A percentile compares a stretch with the other conserved stretches of the same genome.
These are phyloP conservation scores for Drosophila formosana DNA, from an alignment of 2,888 invertebrate genomes.

Conservation along the genomic window DNA sequence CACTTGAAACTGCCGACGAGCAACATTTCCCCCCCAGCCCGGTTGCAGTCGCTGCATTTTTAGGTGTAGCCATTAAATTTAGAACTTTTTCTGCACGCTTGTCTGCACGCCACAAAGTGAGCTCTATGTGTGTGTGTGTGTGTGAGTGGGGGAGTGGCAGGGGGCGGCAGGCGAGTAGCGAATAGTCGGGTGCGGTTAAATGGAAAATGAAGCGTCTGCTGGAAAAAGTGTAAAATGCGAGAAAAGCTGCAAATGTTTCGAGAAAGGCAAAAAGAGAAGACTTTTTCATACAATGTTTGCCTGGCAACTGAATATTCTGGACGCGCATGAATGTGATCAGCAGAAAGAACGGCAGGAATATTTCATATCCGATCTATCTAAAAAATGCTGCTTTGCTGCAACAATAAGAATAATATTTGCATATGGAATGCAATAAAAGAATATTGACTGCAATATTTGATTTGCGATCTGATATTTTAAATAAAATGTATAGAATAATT, in stretches of 20 bases:
- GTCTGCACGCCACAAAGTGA: conserved; percentile 69
- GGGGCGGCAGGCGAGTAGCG: conserved; percentile 28
- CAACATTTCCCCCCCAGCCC: conserved; percentile 21
- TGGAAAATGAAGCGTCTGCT: conserved; percentile 76
- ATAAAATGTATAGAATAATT: no score
- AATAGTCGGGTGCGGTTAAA: conserved; percentile 69
- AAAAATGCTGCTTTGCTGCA: no score
- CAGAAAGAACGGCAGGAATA: neutral
- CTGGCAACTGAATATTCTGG: neutral
- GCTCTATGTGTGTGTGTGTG: conserved; percentile 7
- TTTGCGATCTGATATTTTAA: no score
- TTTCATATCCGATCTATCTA: neutral
- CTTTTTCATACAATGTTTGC: neutral
- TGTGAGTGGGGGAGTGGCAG: neutral
- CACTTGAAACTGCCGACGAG: conserved; percentile 72
- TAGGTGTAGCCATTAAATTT: conserved; percentile 81
- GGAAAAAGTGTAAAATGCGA: conserved; percentile 45
- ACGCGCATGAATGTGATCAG: neutral
- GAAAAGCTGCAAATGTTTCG: conserved; percentile 32
- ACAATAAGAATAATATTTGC: no score
- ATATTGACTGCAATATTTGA: no score
- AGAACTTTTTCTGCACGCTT: conserved; percentile 78
- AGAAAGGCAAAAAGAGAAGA: neutral
- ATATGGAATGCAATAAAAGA: no score
- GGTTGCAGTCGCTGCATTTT: conserved; percentile 77